Conservation (phyloP, 1,140 invertebrate genomes). For the Akabosia matsudoensis region DNA sequence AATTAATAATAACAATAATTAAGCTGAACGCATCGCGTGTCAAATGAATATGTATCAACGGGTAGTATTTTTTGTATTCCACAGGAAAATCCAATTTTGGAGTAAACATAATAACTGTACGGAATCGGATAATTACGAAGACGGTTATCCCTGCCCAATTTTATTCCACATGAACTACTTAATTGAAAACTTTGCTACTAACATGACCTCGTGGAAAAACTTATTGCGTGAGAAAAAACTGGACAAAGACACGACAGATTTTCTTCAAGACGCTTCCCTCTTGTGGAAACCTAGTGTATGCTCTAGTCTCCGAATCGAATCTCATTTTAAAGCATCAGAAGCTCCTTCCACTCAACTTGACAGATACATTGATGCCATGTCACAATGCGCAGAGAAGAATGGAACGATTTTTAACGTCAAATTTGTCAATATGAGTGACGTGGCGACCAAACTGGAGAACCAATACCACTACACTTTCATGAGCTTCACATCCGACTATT, state of each 20-base stretch:
- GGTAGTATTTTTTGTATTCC: too few species aligned
- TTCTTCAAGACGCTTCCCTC: not conserved
- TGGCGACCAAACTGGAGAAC: not conserved
- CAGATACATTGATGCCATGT: not conserved
- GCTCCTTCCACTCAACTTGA: not conserved
- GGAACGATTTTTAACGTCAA: not conserved
- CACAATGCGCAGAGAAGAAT: not conserved
- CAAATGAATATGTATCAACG: too few species aligned
- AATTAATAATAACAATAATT: too few species aligned
- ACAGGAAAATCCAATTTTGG: conserved; percentile 27
- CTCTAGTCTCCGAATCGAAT: not conserved
- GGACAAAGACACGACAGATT: not conserved
- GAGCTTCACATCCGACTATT: conserved; percentile 1
- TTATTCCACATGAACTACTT: conserved; percentile 8
- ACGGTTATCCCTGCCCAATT: conserved; percentile 23
- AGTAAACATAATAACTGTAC: conserved; percentile 19
- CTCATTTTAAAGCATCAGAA: not conserved
- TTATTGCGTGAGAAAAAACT: not conserved
- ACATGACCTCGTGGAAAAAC: conserved; percentile 21
- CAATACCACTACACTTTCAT: conserved; percentile 4
- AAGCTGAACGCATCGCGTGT: too few species aligned
- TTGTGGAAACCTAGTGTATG: not conserved
- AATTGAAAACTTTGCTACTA: not conserved
- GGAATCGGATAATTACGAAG: not conserved
- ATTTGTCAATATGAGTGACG: conserved; percentile 8